Evolutionary conservation across 2,888 invertebrate genomes (phyloP), one percentile per base, ranked within the genome.

Genomic region (Drosophila monieri): DNA sequence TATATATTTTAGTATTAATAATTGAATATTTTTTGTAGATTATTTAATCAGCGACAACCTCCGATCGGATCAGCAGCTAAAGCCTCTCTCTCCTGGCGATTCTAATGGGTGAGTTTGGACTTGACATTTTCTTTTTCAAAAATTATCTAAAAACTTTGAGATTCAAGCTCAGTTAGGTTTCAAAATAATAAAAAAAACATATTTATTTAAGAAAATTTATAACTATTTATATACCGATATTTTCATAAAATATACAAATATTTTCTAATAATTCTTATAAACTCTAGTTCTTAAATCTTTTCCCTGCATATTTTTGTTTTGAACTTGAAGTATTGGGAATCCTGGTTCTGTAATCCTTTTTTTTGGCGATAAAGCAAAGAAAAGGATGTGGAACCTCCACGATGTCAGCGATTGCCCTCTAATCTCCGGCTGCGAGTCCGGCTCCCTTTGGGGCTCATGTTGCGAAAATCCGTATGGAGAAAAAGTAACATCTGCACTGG

Each of bases 21-120:
- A 9, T 27, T 9, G 9, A 9, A 47, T 54, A 48, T n/a, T 59
- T 46, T 54, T 72, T 69, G 66, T 91, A 93, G 93, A 93, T 90
- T 93, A 93, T 90, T 92, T 93, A 78, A 92, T 93, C 89, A 92
- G 92, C 81, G 91, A 91, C 73, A 93, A 93, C 89, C 92, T 93
- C 62, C 91, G 91, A 62, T 86, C 91, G 76, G 91, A 92, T 75
- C 93, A 92, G 88, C 93, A 93, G 77, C 78, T 91, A 53, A 91
- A 90, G 71, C 89, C 91, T 61, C 86, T 90, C 77, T 90, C 90
- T 56, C 91, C 91, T 21, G 90, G 89, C 77, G 91, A 91, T 71
- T 84, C 91, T 66, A 91, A 93, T 90, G 93, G 93, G 93, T 93
- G 85, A 92, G 93, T 91, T 32, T 14, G 1, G 2, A 23, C 30